phyloP scores from a whole-genome alignment of 2,797 vertebrate species.

The Esox lucius region DNA sequence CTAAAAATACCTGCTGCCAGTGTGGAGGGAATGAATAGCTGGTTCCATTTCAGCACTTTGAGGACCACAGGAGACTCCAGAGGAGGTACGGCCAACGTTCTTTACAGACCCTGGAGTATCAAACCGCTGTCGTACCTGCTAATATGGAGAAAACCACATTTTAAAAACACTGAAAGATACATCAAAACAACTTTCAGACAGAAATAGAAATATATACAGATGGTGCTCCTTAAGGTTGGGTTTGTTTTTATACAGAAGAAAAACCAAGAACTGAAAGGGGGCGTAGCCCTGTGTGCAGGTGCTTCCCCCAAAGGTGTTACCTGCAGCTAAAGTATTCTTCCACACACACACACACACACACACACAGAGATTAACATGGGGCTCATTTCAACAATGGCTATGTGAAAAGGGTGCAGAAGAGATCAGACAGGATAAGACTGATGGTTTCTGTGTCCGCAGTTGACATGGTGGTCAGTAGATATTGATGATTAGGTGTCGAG shows the following conservation, averaged over 20 bases:
- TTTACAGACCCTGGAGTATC: background rate
- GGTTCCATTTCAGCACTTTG: slow-evolving; percentile 61
- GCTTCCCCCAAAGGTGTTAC: background rate
- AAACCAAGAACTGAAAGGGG: background rate
- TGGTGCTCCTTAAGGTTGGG: slow-evolving; percentile 2
- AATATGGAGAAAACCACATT: background rate
- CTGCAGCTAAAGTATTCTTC: background rate
- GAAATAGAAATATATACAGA: background rate
- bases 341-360: slow-evolving; percentile 6
- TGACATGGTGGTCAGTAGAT: slow-evolving; percentile 51
- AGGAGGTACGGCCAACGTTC: slow-evolving; percentile 25
- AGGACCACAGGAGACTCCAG: slow-evolving; percentile 46
- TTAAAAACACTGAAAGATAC: background rate
- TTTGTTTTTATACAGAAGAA: background rate
- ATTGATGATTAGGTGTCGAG: slow-evolving; percentile 36
- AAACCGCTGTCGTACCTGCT: background rate
- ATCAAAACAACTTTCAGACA: background rate
- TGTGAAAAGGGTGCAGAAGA: slow-evolving; percentile 24
- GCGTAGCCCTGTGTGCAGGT: background rate
- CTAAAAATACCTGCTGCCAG: slow-evolving; percentile 70
- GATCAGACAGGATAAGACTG: slow-evolving; percentile 25
- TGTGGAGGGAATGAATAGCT: slow-evolving; percentile 45
- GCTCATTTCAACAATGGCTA: slow-evolving; percentile 30
- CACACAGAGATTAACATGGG: slow-evolving; percentile 7
- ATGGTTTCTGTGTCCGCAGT: slow-evolving; percentile 25